These are phyloP conservation scores for Cepaea hortensis DNA, from an alignment of 2,888 invertebrate species.

Conservation along the genomic window DNA sequence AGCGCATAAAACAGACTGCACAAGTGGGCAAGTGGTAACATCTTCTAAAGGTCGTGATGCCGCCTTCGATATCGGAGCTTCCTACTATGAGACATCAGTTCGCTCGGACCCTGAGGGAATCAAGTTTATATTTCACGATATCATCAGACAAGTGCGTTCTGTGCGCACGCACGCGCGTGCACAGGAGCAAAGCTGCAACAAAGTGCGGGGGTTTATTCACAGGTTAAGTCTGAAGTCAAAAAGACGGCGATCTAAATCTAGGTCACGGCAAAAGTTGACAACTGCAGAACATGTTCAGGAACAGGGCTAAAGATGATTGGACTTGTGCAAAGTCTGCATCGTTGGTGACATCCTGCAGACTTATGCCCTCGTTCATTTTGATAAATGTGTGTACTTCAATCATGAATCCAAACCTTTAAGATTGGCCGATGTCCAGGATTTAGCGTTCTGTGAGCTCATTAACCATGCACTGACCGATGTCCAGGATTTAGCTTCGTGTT, in stretches of 20 bases:
- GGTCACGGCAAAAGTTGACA: conserved; percentile 25
- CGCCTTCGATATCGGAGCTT: conserved; percentile 51
- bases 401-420: too few relatives aligned
- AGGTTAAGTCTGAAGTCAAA: conserved; percentile 44
- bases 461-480: too few relatives aligned
- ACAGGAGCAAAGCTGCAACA: conserved; percentile 57
- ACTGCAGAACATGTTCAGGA: conserved; percentile 20
- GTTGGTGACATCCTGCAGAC: too few relatives aligned
- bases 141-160: conserved; percentile 52
- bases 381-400: too few relatives aligned
- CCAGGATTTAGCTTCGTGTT: too few relatives aligned
- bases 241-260: conserved; percentile 37
- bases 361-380: too few relatives aligned
- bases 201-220: conserved; percentile 44
- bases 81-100: conserved; percentile 52
- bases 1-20: conserved; percentile 49
- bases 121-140: conserved; percentile 51
- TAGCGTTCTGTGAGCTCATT: too few relatives aligned
- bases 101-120: conserved; percentile 45
- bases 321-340: too few relatives aligned
- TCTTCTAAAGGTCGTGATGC: conserved; percentile 50
- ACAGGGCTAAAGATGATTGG: neutral
- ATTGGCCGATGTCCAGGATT: too few relatives aligned
- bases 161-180: conserved; percentile 59
- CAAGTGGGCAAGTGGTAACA: conserved; percentile 36